Evolutionary conservation across 2,113 vertebrate species (phyloP).

Genomic region (Porphyrio hochstetteri): DNA sequence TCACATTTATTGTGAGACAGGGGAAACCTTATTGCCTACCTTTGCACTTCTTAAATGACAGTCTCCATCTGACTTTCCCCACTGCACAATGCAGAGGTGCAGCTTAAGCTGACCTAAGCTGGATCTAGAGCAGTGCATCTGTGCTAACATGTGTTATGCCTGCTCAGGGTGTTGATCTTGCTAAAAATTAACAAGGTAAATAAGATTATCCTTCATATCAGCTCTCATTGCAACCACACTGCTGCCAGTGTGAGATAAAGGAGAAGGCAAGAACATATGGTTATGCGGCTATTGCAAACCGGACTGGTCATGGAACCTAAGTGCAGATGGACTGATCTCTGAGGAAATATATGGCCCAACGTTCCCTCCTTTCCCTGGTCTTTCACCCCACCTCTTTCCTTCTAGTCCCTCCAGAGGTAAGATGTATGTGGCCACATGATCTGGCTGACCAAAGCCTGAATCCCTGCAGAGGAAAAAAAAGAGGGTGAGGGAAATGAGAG

Average conservation of each 20-base stretch:
- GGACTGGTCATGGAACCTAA: neutral
- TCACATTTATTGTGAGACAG: neutral
- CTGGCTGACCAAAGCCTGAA: neutral
- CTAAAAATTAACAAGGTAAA: slow-evolving; percentile 5
- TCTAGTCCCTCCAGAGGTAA: neutral
- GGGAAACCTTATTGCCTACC: neutral
- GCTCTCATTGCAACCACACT: neutral
- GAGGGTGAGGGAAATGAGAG: neutral
- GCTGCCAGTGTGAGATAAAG: neutral
- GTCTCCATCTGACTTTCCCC: neutral
- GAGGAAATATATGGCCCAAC: neutral
- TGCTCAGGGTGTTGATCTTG: neutral
- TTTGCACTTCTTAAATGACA: neutral
- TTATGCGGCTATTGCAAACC: neutral
- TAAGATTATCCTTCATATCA: slow-evolving; percentile 1
- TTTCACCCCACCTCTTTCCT: neutral
- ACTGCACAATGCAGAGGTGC: neutral
- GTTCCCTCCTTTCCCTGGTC: neutral
- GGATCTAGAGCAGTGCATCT: neutral
- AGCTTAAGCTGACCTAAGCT: slow-evolving; percentile 9
- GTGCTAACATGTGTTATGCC: neutral
- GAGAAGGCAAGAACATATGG: neutral
- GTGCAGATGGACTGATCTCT: neutral
- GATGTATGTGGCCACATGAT: rapidly evolving
- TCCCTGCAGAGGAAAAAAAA: neutral